A percentile compares a stretch with the other conserved stretches of the same genome.
phyloP scores from a whole-genome alignment of 2,113 vertebrate species.

The Laticauda colubrina region DNA sequence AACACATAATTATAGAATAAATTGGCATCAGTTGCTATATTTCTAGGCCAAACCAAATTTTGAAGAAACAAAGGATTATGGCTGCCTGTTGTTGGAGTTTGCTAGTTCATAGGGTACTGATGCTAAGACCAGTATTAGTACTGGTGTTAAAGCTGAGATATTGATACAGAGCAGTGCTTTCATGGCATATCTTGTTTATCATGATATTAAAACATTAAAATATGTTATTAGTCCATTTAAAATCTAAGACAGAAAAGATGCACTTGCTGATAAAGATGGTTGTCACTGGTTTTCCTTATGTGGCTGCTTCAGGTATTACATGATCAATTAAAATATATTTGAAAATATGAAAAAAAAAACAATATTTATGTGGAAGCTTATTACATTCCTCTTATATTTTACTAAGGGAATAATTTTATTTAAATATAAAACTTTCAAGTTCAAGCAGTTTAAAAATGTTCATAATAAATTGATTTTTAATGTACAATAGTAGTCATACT shows the following conservation, averaged over 20 bases:
- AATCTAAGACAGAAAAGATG: background rate
- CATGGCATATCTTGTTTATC: background rate
- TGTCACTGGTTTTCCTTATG: background rate
- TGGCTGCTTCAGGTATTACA: background rate
- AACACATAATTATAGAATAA: background rate
- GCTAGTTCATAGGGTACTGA: background rate
- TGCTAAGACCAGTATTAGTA: background rate
- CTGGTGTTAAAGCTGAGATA: background rate
- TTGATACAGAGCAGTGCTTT: background rate
- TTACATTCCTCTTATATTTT: background rate
- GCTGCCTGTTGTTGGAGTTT: background rate
- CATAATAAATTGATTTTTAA: background rate
- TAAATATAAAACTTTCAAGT: background rate
- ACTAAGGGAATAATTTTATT: background rate
- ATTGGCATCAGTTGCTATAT: background rate
- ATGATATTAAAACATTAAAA: too few relatives aligned
- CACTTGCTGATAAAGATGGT: background rate
- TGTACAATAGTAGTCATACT: background rate
- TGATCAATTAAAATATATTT: background rate
- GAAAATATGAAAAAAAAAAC: background rate
- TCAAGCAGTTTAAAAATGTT: background rate
- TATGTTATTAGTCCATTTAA: background rate
- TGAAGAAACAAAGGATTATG: background rate
- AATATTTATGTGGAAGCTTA: background rate
- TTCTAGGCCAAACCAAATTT: background rate